These are phyloP conservation scores for Falco concolor DNA, from an alignment of 2,797 vertebrate genomes.

Conservation along the genomic window DNA sequence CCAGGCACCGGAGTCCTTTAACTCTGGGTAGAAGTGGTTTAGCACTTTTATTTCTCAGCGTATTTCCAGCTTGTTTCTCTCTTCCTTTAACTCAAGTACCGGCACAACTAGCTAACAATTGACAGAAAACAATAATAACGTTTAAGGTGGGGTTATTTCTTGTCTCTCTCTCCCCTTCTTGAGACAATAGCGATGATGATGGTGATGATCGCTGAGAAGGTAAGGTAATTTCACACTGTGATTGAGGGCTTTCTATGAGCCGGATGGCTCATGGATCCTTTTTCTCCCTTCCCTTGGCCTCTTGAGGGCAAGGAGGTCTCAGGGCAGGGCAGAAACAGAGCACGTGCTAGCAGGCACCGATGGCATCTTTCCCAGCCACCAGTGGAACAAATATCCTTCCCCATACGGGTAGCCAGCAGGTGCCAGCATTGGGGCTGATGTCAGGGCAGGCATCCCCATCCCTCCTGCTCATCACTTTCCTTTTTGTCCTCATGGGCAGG, in stretches of 20 bases:
- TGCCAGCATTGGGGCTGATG: not conserved
- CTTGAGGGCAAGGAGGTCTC: not conserved
- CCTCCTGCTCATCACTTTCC: not conserved
- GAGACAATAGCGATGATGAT: not conserved
- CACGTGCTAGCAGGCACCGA: fast-evolving
- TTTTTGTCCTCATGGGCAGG: not conserved
- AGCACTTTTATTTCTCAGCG: not conserved
- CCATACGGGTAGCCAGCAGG: not conserved
- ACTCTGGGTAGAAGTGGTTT: not conserved
- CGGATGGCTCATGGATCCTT: conserved; percentile 4
- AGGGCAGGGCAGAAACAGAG: not conserved
- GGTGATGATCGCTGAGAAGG: not conserved
- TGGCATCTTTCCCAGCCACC: not conserved
- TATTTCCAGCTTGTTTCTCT: not conserved
- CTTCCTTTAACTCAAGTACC: not conserved
- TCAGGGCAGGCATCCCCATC: not conserved
- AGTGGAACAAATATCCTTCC: not conserved
- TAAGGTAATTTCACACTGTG: not conserved
- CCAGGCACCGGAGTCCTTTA: not conserved
- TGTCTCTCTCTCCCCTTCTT: not conserved
- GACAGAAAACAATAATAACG: not conserved
- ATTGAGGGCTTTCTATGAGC: conserved; percentile 43
- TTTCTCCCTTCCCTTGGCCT: not conserved
- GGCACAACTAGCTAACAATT: not conserved
- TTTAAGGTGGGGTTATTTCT: not conserved